phyloP scores from a whole-genome alignment of 2,888 invertebrate species.

The Drosophila mayaguana region DNA sequence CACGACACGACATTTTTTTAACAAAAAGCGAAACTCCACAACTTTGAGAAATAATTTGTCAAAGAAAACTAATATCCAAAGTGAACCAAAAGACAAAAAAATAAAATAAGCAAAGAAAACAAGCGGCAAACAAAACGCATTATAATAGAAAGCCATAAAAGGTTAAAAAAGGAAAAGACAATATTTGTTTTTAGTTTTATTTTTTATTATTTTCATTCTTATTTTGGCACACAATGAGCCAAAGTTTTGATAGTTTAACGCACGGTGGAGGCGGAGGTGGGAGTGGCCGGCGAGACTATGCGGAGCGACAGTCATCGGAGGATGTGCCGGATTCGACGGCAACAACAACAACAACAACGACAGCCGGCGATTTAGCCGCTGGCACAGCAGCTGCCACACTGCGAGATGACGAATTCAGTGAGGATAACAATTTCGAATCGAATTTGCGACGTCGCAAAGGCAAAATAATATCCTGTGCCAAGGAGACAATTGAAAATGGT shows the following conservation, averaged over 20 bases:
- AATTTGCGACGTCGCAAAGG: slow-evolving; percentile 85
- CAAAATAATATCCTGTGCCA: slow-evolving; percentile 85
- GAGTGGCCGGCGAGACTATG: slow-evolving; percentile 55
- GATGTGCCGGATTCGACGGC: slow-evolving; percentile 82
- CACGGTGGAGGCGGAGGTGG: slow-evolving; percentile 58
- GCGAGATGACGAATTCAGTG: slow-evolving; percentile 80
- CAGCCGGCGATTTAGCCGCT: slow-evolving; percentile 60
- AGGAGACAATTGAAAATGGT: slow-evolving; percentile 86
- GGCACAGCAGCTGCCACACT: slow-evolving; percentile 49
- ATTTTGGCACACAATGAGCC: slow-evolving; percentile 78
- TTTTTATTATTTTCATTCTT: slow-evolving; percentile 12
- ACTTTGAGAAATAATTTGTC: slow-evolving; percentile 30
- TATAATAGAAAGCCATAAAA: slow-evolving; percentile 8
- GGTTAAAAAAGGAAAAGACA: slow-evolving; percentile 11
- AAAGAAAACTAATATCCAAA: slow-evolving; percentile 43
- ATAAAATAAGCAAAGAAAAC: not conserved
- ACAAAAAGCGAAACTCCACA: slow-evolving; percentile 15
- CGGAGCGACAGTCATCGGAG: slow-evolving; percentile 83
- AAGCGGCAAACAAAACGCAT: slow-evolving; percentile 26
- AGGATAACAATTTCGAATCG: slow-evolving; percentile 84
- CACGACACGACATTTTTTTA: slow-evolving; percentile 13
- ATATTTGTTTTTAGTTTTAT: slow-evolving; percentile 15
- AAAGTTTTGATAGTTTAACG: slow-evolving; percentile 83
- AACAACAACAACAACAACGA: slow-evolving; percentile 56
- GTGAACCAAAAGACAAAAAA: slow-evolving; percentile 17